phyloP scores from a whole-genome alignment of 2,888 invertebrate genomes.

The Aspidapion aeneum region DNA sequence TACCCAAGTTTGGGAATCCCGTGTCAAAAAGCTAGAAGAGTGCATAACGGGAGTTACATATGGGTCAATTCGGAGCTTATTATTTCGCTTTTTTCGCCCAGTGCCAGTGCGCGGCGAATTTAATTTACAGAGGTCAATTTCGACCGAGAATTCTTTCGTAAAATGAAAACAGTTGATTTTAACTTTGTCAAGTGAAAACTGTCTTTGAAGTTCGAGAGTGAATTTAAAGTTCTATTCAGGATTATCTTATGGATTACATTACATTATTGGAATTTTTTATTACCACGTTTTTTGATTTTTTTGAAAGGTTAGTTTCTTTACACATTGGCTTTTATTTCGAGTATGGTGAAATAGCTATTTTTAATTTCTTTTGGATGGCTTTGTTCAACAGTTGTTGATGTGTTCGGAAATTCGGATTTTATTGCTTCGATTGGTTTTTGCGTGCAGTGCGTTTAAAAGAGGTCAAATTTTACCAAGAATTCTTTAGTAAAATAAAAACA shows the following conservation, averaged over 20 bases:
- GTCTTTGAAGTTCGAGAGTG: no score
- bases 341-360: no score
- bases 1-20: neutral
- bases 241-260: neutral
- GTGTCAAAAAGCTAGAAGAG: neutral
- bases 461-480: neutral
- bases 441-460: neutral
- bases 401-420: neutral
- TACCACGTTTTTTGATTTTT: no score
- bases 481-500: neutral
- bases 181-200: neutral
- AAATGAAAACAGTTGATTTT: neutral
- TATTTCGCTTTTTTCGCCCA: neutral
- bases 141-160: neutral
- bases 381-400: no score
- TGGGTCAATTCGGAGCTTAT: neutral
- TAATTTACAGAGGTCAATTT: neutral
- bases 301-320: neutral
- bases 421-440: neutral
- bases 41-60: neutral
- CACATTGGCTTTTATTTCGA: no score
- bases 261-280: no score
- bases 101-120: neutral
- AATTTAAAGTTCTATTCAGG: no score
- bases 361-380: no score